Percentiles rank a stretch among this genome's conserved stretches.
Conservation (phyloP, 2,888 invertebrate species). For the Protonemura montana region DNA sequence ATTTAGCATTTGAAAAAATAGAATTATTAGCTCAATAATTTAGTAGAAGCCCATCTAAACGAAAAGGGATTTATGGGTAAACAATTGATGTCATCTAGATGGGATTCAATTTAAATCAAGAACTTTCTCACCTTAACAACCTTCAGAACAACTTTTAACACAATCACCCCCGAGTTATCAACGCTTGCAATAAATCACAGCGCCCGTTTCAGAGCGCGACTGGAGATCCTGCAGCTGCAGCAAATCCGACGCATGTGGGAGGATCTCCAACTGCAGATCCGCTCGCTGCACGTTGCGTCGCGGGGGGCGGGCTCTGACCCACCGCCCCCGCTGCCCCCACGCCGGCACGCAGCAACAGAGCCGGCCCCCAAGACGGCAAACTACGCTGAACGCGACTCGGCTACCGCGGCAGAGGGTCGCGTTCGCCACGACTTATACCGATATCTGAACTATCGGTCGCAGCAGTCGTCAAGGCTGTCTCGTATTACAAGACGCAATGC, state of each 20-base stretch:
- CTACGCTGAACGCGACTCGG: too few species aligned
- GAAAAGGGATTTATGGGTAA: too few species aligned
- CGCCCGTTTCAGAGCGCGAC: conserved; percentile 52
- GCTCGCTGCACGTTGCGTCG: conserved; percentile 63
- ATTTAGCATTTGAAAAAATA: too few species aligned
- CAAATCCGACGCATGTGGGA: conserved; percentile 71
- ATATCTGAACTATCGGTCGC: conserved; percentile 1
- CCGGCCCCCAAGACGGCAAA: not conserved
- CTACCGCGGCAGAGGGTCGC: not conserved
- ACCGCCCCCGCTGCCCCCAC: not conserved
- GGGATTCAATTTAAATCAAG: too few species aligned
- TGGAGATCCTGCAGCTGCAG: conserved; percentile 61
- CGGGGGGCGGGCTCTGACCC: conserved; percentile 51
- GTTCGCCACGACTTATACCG: not conserved
- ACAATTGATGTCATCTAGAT: too few species aligned
- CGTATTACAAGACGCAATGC: not conserved
- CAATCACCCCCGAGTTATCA: too few species aligned
- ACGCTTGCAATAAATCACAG: not conserved
- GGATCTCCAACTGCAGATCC: conserved; percentile 68
- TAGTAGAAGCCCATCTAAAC: too few species aligned
- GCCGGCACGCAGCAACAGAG: not conserved
- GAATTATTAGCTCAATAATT: too few species aligned
- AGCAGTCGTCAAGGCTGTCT: not conserved
- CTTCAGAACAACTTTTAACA: too few species aligned
- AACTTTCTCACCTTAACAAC: too few species aligned